phyloP scores from a whole-genome alignment of 2,888 invertebrate genomes.

The Chrysotoxum bicinctum region DNA sequence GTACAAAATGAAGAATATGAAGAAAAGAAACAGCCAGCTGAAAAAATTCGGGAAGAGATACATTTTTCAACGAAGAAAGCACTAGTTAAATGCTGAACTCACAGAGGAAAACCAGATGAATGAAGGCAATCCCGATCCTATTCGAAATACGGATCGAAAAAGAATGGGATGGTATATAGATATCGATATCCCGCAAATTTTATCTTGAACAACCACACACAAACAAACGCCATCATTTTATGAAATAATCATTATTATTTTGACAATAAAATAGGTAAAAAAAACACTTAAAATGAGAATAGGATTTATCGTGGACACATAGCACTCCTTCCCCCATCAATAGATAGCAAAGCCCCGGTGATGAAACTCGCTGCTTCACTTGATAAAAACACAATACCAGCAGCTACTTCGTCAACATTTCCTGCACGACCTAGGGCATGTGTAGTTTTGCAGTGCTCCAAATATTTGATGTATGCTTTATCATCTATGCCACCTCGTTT shows the following conservation, averaged over 20 bases:
- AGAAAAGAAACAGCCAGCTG: no score
- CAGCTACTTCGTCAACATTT: conserved; percentile 90
- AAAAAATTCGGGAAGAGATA: no score
- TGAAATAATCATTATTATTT: background rate
- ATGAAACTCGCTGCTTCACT: conserved; percentile 88
- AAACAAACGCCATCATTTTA: background rate
- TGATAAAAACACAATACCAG: conserved; percentile 93
- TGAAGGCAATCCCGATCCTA: no score
- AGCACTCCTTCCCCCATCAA: conserved; percentile 85
- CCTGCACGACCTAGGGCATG: conserved; percentile 95
- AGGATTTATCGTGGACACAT: conserved; percentile 85
- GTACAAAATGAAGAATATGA: no score
- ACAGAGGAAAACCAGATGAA: no score
- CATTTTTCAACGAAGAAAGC: no score
- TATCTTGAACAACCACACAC: background rate
- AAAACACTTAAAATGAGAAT: background rate
- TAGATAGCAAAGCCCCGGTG: conserved; percentile 87
- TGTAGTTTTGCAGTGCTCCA: conserved; percentile 90
- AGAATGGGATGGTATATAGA: no score
- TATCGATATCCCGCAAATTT: no score
- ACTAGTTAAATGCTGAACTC: no score
- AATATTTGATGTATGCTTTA: conserved; percentile 88
- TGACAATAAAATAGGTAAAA: background rate
- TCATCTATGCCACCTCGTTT: conserved; percentile 89
- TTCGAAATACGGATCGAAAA: no score